Conservation (phyloP, 2,888 invertebrate species). For the Xestobium rufovillosum region DNA sequence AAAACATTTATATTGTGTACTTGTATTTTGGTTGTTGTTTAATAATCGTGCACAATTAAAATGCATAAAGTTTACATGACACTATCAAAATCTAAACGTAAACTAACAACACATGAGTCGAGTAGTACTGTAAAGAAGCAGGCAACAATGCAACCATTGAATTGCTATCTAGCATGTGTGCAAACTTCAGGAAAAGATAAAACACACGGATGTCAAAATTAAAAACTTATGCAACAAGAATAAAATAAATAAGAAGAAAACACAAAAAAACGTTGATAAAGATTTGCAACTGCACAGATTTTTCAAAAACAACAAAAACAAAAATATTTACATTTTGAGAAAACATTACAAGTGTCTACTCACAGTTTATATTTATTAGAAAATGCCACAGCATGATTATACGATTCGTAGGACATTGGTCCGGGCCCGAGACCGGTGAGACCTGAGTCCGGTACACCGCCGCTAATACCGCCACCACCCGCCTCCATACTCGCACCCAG, state of each 20-base stretch:
- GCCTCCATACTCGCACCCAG: slow-evolving; percentile 57
- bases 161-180: too few species aligned
- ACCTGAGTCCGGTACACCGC: slow-evolving; percentile 31
- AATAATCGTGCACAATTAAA: too few species aligned
- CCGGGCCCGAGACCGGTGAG: slow-evolving; percentile 34
- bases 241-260: too few species aligned
- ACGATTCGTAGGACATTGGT: slow-evolving; percentile 37
- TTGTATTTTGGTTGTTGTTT: too few species aligned
- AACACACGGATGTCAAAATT: too few species aligned
- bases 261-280: too few species aligned
- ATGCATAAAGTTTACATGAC: too few species aligned
- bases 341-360: slow-evolving; percentile 33
- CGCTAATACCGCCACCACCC: slow-evolving; percentile 39
- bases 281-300: slow-evolving; percentile 12
- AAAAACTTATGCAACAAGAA: too few species aligned
- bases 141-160: too few species aligned
- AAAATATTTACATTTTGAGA: slow-evolving; percentile 29
- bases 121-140: too few species aligned
- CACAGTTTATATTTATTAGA: slow-evolving; percentile 44
- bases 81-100: slow-evolving; percentile 2
- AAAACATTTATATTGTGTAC: too few species aligned
- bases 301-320: slow-evolving; percentile 20
- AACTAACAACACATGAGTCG: background rate
- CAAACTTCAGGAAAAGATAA: too few species aligned
- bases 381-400: slow-evolving; percentile 40